Base-by-base conservation (phyloP, 2,888 invertebrate genomes). In the Agriopis leucophaearia region DNA sequence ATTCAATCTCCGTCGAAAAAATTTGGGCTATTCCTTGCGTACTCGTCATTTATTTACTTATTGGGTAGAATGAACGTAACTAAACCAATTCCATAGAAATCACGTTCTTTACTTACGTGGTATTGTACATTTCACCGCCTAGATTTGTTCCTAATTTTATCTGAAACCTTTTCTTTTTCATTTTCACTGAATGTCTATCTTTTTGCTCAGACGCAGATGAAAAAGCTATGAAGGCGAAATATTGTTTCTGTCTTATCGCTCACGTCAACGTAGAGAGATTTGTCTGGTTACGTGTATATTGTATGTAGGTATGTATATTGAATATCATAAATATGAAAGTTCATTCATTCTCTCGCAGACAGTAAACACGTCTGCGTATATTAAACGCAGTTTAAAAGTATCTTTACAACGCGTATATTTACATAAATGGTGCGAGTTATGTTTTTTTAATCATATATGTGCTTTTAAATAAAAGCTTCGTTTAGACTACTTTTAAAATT, bases 1-100 rank as follows among this genome's bases (percentile, higher is more conserved):
- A 80, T 80, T 76, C 72, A 79, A 78, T 77, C 71, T 74, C 65
- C 60, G 44, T 60, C 61, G 69, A 56, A 60, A 63, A 72, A 70
- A 71, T 69, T 65, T 52, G 42, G 56, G 66, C 50, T 67, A 62
- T 64, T 66, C 66, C 60, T 47, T 61, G 66, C 55, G 54, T 69
- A 69, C 63, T 70, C 62, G 36, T 15, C 52, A 55, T 62, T 60
- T 70, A 70, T 61, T 64, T 70, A 65, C 59, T 61, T 69, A 68
- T 52, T 51, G 60, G 54, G 52, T 63, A 36, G 15, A 62, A 57
- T 56, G 18, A 59, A 50, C 40, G 61, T 60, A 50, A 51, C 50
- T 60, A 56, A 51, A 50, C 45, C 56, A 56, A 47, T 60, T 68
- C 56, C 47, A 38, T 35, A 51, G 50, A 57, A 51, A 64, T 63